A percentile compares a stretch with the other conserved stretches of the same genome.
Conservation (phyloP, 2,113 vertebrate genomes). For the Siniperca chuatsi region DNA sequence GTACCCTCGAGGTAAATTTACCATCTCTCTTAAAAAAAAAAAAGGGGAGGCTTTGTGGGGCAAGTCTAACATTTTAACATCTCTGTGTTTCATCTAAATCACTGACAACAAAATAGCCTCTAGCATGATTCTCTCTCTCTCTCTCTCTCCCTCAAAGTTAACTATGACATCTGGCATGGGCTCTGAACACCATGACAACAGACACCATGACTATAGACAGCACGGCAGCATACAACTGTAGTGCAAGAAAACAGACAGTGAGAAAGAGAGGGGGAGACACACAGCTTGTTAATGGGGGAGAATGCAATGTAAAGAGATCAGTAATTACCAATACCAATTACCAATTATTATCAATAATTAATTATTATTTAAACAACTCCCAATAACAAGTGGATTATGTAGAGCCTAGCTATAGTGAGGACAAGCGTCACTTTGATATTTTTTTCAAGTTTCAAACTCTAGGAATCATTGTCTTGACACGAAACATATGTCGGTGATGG, state of each 20-base stretch:
- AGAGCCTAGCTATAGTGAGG: constrained; percentile 72
- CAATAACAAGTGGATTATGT: constrained; percentile 84
- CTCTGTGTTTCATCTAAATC: constrained; percentile 86
- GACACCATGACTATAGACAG: constrained; percentile 86
- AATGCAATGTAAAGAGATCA: constrained; percentile 82
- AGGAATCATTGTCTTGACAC: constrained; percentile 48
- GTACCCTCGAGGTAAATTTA: constrained; percentile 82
- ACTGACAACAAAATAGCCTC: constrained; percentile 89
- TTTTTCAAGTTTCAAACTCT: constrained; percentile 51
- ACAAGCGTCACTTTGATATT: constrained; percentile 66
- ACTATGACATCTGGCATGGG: constrained; percentile 90
- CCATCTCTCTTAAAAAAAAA: constrained; percentile 65
- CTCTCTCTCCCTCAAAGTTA: constrained; percentile 83
- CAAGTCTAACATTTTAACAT: constrained; percentile 85
- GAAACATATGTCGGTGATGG: constrained; percentile 29
- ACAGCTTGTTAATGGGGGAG: constrained; percentile 83
- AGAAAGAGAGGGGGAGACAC: constrained; percentile 80
- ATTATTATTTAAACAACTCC: constrained; percentile 84
- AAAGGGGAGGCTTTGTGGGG: constrained; percentile 75
- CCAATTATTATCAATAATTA: no score
- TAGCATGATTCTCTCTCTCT: constrained; percentile 82
- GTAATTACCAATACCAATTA: no score
- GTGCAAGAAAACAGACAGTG: constrained; percentile 68
- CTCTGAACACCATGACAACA: constrained; percentile 89
- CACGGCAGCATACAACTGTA: constrained; percentile 80